Evolutionary conservation across 92 coral and sea anemone species (phyloP).

Genomic region (Bergia sp.): DNA sequence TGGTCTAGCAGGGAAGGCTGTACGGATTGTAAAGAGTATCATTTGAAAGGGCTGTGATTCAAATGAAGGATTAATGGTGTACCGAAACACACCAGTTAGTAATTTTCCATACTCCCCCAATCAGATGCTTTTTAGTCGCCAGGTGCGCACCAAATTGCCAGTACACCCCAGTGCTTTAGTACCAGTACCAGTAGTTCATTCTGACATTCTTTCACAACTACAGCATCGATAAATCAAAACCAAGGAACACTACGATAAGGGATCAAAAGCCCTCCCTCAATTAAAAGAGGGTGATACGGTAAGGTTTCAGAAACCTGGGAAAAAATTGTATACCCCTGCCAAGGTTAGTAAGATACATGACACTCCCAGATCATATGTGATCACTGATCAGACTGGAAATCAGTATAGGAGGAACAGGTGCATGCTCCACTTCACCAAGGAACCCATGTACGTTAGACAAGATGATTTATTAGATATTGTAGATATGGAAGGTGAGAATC

Average conservation of each 20-base stretch:
- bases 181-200: constrained; percentile 3
- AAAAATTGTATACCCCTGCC: constrained; percentile 3
- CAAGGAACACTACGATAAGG: constrained; percentile 47
- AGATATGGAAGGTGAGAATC: no score
- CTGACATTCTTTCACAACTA: constrained; percentile 27
- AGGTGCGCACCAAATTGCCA: constrained; percentile 10
- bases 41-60: constrained; percentile 16
- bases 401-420: no score
- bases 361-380: constrained; percentile 8
- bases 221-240: constrained; percentile 38
- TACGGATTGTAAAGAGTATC: constrained; percentile 22
- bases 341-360: neutral
- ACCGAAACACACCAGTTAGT: constrained; percentile 3
- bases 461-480: no score
- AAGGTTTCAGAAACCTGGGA: constrained; percentile 50
- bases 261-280: constrained; percentile 35
- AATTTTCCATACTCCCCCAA: no score
- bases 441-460: no score
- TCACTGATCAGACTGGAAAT: neutral
- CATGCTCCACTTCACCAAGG: no score
- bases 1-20: constrained; percentile 11
- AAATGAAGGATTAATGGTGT: constrained; percentile 38
- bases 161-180: neutral
- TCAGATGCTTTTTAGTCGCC: neutral
- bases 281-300: constrained; percentile 53